A percentile compares a stretch with the other conserved stretches of the same genome.
These are phyloP conservation scores for Hiodon alosoides DNA, from an alignment of 2,113 vertebrate species.

Conservation along the genomic window DNA sequence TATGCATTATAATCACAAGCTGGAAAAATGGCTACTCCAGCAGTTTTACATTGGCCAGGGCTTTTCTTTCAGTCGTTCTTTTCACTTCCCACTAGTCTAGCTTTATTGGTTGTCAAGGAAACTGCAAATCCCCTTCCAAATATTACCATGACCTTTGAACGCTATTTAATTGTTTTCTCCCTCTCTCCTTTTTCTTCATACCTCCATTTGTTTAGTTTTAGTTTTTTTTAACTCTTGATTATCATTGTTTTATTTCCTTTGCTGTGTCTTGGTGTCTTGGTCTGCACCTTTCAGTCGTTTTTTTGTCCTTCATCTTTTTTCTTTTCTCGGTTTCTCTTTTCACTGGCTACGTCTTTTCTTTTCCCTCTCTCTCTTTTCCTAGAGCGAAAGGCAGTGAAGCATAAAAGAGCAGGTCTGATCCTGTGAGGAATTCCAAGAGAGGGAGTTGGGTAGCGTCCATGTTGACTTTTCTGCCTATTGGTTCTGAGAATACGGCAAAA, in stretches of 20 bases:
- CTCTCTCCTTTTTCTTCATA: constrained; percentile 7
- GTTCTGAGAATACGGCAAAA: not conserved
- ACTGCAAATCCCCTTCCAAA: constrained; percentile 55
- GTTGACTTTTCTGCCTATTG: not conserved
- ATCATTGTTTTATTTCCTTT: too few species aligned
- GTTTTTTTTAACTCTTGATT: constrained; percentile 27
- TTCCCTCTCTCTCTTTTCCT: constrained; percentile 17
- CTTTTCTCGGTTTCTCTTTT: constrained; percentile 6
- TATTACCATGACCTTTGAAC: constrained; percentile 54
- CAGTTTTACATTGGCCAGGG: constrained; percentile 25
- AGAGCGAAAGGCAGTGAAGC: constrained; percentile 44
- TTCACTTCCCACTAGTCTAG: constrained; percentile 33
- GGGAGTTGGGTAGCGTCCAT: constrained; percentile 24
- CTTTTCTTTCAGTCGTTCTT: constrained; percentile 37
- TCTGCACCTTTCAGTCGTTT: not conserved
- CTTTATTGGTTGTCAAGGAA: constrained; percentile 63
- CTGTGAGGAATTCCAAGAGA: constrained; percentile 58
- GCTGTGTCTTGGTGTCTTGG: too few species aligned
- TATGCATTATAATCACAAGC: not conserved
- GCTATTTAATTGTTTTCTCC: constrained; percentile 44
- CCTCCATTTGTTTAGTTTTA: not conserved
- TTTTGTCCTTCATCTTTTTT: not conserved
- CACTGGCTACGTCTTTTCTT: constrained; percentile 19
- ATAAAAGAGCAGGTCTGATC: constrained; percentile 63
- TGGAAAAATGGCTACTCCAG: not conserved